Evolutionary conservation across 2,797 vertebrate genomes (phyloP).

Genomic region (Vipera latastei): DNA sequence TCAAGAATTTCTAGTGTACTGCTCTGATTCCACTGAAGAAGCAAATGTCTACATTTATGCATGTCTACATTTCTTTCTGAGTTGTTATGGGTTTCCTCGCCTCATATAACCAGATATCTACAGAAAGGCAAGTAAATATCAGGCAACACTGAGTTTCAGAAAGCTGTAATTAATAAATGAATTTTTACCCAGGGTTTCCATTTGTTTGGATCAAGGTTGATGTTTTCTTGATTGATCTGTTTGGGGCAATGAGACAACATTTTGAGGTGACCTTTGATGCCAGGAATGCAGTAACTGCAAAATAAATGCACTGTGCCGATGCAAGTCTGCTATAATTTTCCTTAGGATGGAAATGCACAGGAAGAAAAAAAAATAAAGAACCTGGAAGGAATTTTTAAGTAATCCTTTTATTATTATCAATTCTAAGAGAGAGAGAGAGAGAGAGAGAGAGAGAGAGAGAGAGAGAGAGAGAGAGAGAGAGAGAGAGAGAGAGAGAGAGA

Average conservation of each 20-base stretch:
- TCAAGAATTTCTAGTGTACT: background rate
- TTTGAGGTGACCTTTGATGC: background rate
- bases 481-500: background rate
- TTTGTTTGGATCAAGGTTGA: background rate
- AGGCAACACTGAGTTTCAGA: background rate
- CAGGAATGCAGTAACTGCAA: background rate
- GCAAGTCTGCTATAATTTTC: background rate
- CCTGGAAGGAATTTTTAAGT: conserved; percentile 18
- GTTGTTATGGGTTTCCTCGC: background rate
- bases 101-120: background rate
- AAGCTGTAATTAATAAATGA: background rate
- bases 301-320: background rate
- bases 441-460: conserved; percentile 31
- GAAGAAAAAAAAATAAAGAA: conserved; percentile 22
- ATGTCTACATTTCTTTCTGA: background rate
- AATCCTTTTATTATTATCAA: conserved; percentile 44
- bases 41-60: background rate
- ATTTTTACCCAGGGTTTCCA: background rate
- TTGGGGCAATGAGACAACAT: background rate
- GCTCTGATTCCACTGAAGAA: background rate
- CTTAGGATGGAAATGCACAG: conserved; percentile 11
- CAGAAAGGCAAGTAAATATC: background rate
- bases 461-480: conserved; percentile 40
- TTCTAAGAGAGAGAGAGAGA: background rate
- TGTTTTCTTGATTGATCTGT: background rate